A percentile compares a stretch with the other conserved stretches of the same genome.
Conservation (phyloP, 37 sponge, comb jelly and placozoan genomes). For the Hormiphora californensis region DNA sequence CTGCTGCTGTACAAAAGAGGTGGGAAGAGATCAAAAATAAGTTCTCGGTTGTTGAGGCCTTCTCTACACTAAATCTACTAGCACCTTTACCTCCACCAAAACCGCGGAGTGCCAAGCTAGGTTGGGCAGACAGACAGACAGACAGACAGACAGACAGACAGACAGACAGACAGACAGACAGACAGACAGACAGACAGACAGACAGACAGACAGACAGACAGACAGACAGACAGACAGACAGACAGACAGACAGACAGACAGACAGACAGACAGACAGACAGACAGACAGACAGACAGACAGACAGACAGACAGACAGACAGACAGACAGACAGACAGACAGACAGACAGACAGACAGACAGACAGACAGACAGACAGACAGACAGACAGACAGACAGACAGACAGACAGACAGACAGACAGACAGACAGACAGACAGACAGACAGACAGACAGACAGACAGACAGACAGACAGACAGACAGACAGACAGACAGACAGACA, state of each 20-base stretch:
- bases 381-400: background rate
- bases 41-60: background rate
- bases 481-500: background rate
- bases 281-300: background rate
- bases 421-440: background rate
- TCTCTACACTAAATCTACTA: too few species aligned
- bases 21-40: slow-evolving; percentile 38
- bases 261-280: background rate
- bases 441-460: background rate
- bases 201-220: background rate
- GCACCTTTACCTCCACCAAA: too few species aligned
- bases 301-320: background rate
- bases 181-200: background rate
- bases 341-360: background rate
- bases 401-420: background rate
- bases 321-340: background rate
- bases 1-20: background rate
- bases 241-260: background rate
- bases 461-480: background rate
- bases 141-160: background rate
- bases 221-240: background rate
- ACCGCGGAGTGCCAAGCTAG: background rate
- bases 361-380: background rate
- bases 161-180: background rate
- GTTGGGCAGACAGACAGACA: background rate